Base-by-base conservation (phyloP, 2,113 vertebrate genomes). In the Gopherus flavomarginatus region DNA sequence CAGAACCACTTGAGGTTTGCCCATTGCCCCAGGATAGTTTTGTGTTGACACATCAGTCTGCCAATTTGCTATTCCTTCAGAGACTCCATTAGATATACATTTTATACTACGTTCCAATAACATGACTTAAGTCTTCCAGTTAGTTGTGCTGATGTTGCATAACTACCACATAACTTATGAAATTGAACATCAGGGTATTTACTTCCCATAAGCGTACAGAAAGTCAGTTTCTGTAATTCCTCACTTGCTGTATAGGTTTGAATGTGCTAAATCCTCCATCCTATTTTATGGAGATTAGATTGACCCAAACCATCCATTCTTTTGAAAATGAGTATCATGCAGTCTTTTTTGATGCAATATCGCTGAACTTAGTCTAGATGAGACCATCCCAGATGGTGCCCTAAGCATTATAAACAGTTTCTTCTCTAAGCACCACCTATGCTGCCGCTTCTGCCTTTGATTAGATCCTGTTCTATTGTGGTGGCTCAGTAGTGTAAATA, bases 391-490 rank as follows among this genome's bases (percentile, higher is more conserved):
- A 44, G 69, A 14, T n/a, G 65, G 29, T 59, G 7, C 22, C 42
- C 87, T 82, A 13, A 44, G 38, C 14, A 24, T 72, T 50, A 49
- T 7, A 1, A 1, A 8, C 38, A 22, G 26, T 26, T 89, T 53
- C 22, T 17, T 42, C 50, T 77, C 53, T 49, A 4, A 4, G 7
- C 11, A 2, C 6, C 26, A 0, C 42, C 78, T 19, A 12, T 13
- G 4, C 0, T 2, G 52, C 42, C 21, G 59, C 35, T 80, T 44
- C 54, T 7, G 42, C 14, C 27, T 2, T 57, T 3, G 11, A 0
- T 0, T 50, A 19, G 53, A 69, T 72, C 26, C 49, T 56, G n/a
- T 0, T 79, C 31, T n/a, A 29, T 6, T 26, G 56, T 3, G 38
- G 83, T 3, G 49, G 8, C 3, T 69, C 22, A 35, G 1, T 44